Conservation (phyloP, 2,888 invertebrate species). For the Aquatica leii region DNA sequence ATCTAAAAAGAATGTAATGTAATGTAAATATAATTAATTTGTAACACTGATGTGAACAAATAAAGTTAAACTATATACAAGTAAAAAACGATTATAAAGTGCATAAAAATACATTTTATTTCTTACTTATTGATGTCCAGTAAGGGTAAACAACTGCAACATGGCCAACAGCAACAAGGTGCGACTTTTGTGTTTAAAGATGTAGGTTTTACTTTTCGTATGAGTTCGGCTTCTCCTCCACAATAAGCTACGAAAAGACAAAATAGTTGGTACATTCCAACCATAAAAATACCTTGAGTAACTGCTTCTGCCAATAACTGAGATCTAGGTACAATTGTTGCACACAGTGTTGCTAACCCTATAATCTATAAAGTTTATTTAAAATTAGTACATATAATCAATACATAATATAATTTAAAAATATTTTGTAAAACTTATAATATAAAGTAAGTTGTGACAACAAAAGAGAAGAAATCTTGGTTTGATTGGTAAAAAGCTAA, state of each 20-base stretch:
- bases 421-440: constrained; percentile 12
- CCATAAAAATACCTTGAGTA: constrained; percentile 74
- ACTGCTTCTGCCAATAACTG: constrained; percentile 73
- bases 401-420: background rate
- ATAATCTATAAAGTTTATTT: constrained; percentile 64
- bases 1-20: too few species aligned
- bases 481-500: too few species aligned
- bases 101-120: too few species aligned
- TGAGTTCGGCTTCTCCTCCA: constrained; percentile 68
- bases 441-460: too few species aligned
- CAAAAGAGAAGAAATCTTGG: too few species aligned
- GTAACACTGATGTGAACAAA: too few species aligned
- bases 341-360: constrained; percentile 65
- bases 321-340: constrained; percentile 69
- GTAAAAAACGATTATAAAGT: too few species aligned
- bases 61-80: too few species aligned
- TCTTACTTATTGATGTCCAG: constrained; percentile 66
- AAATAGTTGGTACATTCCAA: constrained; percentile 74
- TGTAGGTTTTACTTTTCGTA: constrained; percentile 66
- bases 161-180: constrained; percentile 81
- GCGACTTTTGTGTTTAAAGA: constrained; percentile 68
- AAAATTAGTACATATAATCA: constrained; percentile 1
- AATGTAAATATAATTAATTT: too few species aligned
- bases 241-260: constrained; percentile 72
- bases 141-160: constrained; percentile 67